Evolutionary conservation across 2,888 invertebrate species (phyloP), one percentile per base, ranked within the genome.

Genomic region (Dasysyrphus albostriatus): DNA sequence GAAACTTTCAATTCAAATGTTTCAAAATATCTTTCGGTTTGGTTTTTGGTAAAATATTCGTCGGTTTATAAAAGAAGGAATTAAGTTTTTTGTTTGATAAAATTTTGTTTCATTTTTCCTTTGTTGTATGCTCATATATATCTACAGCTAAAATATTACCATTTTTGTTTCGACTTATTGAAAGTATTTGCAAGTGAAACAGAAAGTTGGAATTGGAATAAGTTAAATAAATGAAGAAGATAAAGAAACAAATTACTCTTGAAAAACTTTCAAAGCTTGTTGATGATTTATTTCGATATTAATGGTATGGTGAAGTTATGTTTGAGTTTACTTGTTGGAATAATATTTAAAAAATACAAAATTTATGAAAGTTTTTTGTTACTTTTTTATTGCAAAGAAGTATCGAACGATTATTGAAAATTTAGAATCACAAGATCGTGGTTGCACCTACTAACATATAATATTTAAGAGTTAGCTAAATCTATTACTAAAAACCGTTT

Each of bases 21-120:
- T 72, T n/a, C 56, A 63, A 79, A 65, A 14, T 29, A 49, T 78
- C n/a, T 42, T 61, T 42, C 39, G n/a, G 74, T 16, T 67, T 80
- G 24, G 63, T 51, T 32, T 58, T 79, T 32, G 7, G 14, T 34
- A 14, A 54, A 37, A 54, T 44, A 56, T 72, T 63, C 44, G 34
- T 63, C 44, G 34, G 54, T 61, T 51, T 56, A 42, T n/a, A 63
- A 56, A 47, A 59, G 19, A n/a, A 56, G 16, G 24, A 24, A 24
- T 61, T 59, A 59, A 12, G 39, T 39, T 42, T 61, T 61, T 24
- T 39, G 12, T 59, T 59, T 47, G 0, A 7, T 51, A 29, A 29
- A 14, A 32, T 32, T 69, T 67, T 77, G 10, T 4, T 47, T 7
- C 8, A 16, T 34, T 32, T 47, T 19, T 47, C 29, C 29, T 29